A percentile compares a stretch with the other conserved stretches of the same genome.
Conservation (phyloP, 2,797 vertebrate species). For the Chelidonichthys spinosus region DNA sequence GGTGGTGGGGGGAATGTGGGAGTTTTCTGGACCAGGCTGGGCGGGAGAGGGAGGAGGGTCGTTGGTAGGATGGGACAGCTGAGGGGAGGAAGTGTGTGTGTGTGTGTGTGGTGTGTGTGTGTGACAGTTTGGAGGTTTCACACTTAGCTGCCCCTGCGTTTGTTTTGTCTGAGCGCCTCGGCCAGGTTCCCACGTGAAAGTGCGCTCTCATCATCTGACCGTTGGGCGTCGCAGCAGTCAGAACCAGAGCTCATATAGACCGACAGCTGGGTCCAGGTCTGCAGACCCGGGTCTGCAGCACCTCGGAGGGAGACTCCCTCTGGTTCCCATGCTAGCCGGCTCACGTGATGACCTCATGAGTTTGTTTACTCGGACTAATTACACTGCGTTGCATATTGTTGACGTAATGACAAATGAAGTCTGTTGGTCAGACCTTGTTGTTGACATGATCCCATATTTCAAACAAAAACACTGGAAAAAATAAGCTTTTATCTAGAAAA, state of each 20-base stretch:
- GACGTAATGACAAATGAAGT: not conserved
- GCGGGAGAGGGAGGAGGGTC: slow-evolving; percentile 51
- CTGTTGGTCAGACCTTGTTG: not conserved
- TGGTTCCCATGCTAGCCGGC: slow-evolving; percentile 52
- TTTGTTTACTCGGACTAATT: slow-evolving; percentile 62
- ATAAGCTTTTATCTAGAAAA: not conserved
- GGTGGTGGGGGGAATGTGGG: slow-evolving; percentile 54
- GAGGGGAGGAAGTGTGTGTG: slow-evolving; percentile 61
- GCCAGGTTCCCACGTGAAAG: slow-evolving; percentile 86
- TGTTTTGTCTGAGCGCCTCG: slow-evolving; percentile 77
- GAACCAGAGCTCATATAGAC: slow-evolving; percentile 58
- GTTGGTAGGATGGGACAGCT: slow-evolving; percentile 57
- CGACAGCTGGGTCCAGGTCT: slow-evolving; percentile 72
- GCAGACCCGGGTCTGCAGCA: slow-evolving; percentile 36
- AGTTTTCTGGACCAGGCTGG: slow-evolving; percentile 55
- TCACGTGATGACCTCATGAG: slow-evolving; percentile 42
- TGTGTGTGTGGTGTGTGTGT: slow-evolving; percentile 65
- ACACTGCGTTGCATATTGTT: slow-evolving; percentile 15
- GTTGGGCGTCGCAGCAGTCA: slow-evolving; percentile 71
- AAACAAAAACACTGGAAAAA: not conserved
- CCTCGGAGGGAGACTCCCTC: slow-evolving; percentile 28
- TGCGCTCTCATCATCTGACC: slow-evolving; percentile 75
- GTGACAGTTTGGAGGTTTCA: slow-evolving; percentile 86
- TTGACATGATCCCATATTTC: not conserved
- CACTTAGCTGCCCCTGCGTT: slow-evolving; percentile 81